Conservation (phyloP, 2,113 vertebrate species). For the Patagioenas fasciata region DNA sequence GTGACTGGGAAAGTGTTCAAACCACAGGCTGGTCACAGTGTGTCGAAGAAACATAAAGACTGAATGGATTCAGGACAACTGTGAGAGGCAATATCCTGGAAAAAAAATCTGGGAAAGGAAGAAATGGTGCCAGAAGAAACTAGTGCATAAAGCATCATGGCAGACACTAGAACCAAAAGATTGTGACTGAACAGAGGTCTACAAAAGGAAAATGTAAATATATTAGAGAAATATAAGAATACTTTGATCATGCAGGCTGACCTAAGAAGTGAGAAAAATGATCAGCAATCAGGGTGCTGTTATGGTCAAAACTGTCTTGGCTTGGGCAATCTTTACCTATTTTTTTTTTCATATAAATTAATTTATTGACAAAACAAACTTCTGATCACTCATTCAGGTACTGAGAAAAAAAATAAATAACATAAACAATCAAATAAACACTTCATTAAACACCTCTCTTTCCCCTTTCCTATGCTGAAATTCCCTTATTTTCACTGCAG, state of each 20-base stretch:
- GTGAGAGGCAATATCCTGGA: background rate
- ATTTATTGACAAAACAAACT: background rate
- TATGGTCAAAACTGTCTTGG: background rate
- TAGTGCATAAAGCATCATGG: background rate
- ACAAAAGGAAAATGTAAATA: background rate
- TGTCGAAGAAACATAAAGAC: background rate
- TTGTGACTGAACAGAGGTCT: fast-evolving
- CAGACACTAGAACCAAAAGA: fast-evolving
- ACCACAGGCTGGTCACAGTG: fast-evolving
- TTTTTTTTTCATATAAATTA: background rate
- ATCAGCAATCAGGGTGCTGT: background rate
- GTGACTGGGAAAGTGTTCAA: background rate
- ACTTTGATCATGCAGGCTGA: background rate
- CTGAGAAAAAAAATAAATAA: background rate
- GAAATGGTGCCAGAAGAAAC: background rate
- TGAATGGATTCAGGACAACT: background rate
- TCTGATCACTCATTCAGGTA: background rate
- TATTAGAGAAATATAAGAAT: background rate
- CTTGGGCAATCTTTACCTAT: background rate
- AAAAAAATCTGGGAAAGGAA: background rate
- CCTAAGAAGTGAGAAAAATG: background rate
- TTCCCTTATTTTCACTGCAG: background rate
- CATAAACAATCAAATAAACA: background rate
- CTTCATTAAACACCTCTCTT: background rate
- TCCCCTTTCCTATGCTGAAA: background rate